Evolutionary conservation across 2,888 invertebrate species (phyloP).

Genomic region (Tetragonisca angustula): DNA sequence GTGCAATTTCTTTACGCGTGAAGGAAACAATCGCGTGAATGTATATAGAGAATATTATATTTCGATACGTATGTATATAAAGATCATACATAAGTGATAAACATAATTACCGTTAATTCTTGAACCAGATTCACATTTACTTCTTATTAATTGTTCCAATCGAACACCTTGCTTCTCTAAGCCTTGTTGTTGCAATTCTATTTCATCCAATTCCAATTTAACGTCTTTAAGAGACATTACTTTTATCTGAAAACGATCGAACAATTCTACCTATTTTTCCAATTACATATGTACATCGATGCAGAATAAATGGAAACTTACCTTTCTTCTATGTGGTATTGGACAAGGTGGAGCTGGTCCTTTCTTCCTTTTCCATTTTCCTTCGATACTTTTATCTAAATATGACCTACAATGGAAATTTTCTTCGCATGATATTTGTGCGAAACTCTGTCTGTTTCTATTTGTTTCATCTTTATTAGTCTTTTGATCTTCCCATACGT

Average conservation of each 20-base stretch:
- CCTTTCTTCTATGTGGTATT: conserved; percentile 88
- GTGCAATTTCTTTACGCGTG: no score
- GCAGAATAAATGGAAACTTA: conserved; percentile 67
- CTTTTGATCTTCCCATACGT: conserved; percentile 85
- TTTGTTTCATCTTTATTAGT: conserved; percentile 87
- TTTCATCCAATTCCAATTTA: conserved; percentile 89
- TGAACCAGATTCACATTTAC: conserved; percentile 88
- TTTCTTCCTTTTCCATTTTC: conserved; percentile 91
- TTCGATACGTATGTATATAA: no score
- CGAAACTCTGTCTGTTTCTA: conserved; percentile 85
- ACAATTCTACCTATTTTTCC: neutral
- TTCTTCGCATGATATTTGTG: conserved; percentile 55
- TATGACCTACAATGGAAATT: conserved; percentile 60
- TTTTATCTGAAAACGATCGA: conserved; percentile 76
- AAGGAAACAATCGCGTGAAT: no score
- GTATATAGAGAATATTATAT: no score
- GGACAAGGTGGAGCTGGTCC: conserved; percentile 93
- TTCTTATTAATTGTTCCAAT: conserved; percentile 94
- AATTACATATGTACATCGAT: neutral
- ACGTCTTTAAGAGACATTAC: conserved; percentile 86
- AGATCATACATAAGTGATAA: neutral
- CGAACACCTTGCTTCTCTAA: conserved; percentile 96
- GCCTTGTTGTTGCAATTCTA: conserved; percentile 95
- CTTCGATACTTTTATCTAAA: conserved; percentile 87
- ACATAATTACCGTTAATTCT: conserved; percentile 77